phyloP scores from a whole-genome alignment of 2,888 invertebrate genomes.

The Muschampia plurimacula region DNA sequence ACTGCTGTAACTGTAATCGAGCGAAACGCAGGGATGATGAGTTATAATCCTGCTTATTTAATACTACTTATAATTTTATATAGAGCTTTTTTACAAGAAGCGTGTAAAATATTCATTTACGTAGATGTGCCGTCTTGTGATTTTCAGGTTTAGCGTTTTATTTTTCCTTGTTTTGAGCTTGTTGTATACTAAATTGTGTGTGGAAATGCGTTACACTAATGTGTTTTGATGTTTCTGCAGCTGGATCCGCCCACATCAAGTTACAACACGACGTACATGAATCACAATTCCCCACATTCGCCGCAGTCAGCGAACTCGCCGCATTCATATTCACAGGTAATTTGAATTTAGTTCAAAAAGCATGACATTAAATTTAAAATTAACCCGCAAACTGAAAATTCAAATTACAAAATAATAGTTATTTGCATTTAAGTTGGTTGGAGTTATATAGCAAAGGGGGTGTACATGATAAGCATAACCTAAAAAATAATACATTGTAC shows the following conservation, averaged over 20 bases:
- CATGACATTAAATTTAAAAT: too few relatives aligned
- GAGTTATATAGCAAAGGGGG: too few relatives aligned
- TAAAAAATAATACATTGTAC: too few relatives aligned
- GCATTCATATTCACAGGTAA: slow-evolving; percentile 77
- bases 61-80: slow-evolving; percentile 21
- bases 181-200: not conserved
- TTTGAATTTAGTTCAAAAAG: not conserved
- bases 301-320: slow-evolving; percentile 76
- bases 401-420: too few relatives aligned
- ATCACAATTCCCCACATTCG: slow-evolving; percentile 78
- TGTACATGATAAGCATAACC: too few relatives aligned
- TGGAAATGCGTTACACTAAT: not conserved
- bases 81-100: slow-evolving; percentile 34
- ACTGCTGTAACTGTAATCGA: not conserved
- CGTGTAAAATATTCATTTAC: slow-evolving; percentile 37
- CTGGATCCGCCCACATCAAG: slow-evolving; percentile 75
- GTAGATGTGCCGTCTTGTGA: slow-evolving; percentile 44
- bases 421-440: too few relatives aligned
- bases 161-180: slow-evolving; percentile 36
- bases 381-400: too few relatives aligned
- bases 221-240: slow-evolving; percentile 53
- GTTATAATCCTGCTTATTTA: slow-evolving; percentile 30
- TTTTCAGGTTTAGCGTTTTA: slow-evolving; percentile 42
- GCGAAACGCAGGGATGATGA: slow-evolving; percentile 13
- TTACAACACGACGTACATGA: slow-evolving; percentile 76